Conservation (phyloP, 2,797 vertebrate species). For the Anas georgica region DNA sequence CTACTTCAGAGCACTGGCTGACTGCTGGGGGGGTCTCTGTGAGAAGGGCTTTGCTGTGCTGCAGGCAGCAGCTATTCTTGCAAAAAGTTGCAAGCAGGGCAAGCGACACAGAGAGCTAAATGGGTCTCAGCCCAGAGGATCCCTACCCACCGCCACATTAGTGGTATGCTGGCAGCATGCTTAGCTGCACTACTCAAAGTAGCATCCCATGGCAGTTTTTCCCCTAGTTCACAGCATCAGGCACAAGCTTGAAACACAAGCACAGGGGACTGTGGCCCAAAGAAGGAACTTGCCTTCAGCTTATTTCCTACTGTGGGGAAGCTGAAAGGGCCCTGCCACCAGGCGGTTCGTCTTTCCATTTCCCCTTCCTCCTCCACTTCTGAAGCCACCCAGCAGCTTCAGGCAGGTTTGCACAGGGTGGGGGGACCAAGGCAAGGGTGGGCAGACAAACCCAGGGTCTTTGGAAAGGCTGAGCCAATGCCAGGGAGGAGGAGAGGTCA, state of each 20-base stretch:
- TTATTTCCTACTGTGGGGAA: neutral
- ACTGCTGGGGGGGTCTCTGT: neutral
- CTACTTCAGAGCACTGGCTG: neutral
- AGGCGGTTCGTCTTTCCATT: neutral
- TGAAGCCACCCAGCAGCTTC: neutral
- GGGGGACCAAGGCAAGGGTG: neutral
- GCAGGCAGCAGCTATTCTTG: neutral
- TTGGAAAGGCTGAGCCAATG: no score
- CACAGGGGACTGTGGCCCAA: neutral
- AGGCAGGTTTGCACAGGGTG: neutral
- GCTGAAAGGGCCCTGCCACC: fast-evolving
- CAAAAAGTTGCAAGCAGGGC: neutral
- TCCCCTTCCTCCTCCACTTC: neutral
- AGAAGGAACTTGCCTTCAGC: neutral
- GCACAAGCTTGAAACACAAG: neutral
- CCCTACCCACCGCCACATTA: neutral
- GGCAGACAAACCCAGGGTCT: no score
- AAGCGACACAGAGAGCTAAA: neutral
- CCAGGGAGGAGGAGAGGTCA: no score
- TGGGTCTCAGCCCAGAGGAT: neutral
- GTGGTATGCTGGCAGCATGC: neutral
- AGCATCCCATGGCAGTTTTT: neutral
- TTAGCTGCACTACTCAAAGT: fast-evolving
- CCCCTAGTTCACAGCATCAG: neutral
- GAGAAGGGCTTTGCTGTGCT: neutral